Base-by-base conservation (phyloP, 2,797 vertebrate genomes). In the Australoheros facetus region DNA sequence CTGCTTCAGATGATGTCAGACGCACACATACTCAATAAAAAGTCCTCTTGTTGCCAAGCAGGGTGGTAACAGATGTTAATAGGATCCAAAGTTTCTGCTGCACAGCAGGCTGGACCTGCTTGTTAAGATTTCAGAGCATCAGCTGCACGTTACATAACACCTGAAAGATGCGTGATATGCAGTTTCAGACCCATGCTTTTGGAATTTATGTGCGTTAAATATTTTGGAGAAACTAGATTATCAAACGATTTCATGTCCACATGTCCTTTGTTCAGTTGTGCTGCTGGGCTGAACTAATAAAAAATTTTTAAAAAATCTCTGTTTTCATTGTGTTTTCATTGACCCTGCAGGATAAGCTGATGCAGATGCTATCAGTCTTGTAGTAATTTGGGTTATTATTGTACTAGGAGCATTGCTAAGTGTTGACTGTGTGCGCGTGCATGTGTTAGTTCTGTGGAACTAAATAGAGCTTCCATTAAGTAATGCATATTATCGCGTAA, bases 81-180 rank as follows among this genome's bases (percentile, higher is more conserved):
- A 51, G 39, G 39, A 28, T 45, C 56, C 55, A 55, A 48, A 77
- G 23, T 77, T 79, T 78, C 48, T 83, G 45, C 77, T 62, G 55
- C 32, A 64, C 57, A 76, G 87, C 72, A n/a, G 91, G 91, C 93
- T 83, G 94, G 92, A 74, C 88, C 92, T 89, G 88, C 80, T 83
- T 9, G 71, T 73, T 57, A 78, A 51, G 34, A 59, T 73, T 66
- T 54, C 62, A 83, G n/a, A 42, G 14, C 45, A 21, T 26, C 58
- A 7, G 30, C 55, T 62, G 4, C 26, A 30, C 54, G 9, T 56
- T 23, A 51, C 70, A 56, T 54, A 56, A 28, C 37, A 59, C 73
- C 69, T 64, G 54, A 45, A 77, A 66, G 69, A 76, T 79, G 30
- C 66, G 14, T 56, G 12, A 75, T 16, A 23, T 56, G n/a, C 53